phyloP scores from a whole-genome alignment of 2,888 invertebrate species.

The Parasteatoda lunata region DNA sequence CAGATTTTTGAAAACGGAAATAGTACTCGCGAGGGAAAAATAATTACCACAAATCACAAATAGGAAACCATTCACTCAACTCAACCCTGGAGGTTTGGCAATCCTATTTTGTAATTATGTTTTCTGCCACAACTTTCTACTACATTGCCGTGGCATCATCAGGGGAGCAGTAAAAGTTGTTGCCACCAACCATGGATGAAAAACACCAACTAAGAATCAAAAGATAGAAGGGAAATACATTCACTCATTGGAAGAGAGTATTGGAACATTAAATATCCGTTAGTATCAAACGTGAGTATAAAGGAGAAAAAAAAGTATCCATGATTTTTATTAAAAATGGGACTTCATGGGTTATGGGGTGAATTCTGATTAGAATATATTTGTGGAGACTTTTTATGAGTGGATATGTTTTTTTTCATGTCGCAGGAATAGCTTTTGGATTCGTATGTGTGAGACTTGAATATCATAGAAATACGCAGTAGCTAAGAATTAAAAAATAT shows the following conservation, averaged over 20 bases:
- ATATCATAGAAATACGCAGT: too few relatives aligned
- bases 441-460: too few relatives aligned
- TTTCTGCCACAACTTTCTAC: not conserved
- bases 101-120: not conserved
- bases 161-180: constrained; percentile 9
- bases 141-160: not conserved
- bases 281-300: constrained; percentile 23
- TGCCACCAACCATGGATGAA: not conserved
- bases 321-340: too few relatives aligned
- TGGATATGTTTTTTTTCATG: too few relatives aligned
- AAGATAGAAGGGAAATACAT: constrained; percentile 5
- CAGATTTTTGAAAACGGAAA: not conserved
- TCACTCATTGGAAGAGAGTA: constrained; percentile 16
- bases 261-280: constrained; percentile 55
- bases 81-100: not conserved
- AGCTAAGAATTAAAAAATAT: too few relatives aligned
- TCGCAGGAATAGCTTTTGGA: too few relatives aligned
- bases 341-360: not conserved
- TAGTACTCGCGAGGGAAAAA: not conserved
- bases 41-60: not conserved
- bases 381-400: not conserved
- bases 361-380: constrained; percentile 3
- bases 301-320: constrained; percentile 5
- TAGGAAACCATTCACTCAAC: not conserved
- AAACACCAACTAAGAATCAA: not conserved